Base-by-base conservation (phyloP, 2,888 invertebrate species). In the Urechis unicinctus region DNA sequence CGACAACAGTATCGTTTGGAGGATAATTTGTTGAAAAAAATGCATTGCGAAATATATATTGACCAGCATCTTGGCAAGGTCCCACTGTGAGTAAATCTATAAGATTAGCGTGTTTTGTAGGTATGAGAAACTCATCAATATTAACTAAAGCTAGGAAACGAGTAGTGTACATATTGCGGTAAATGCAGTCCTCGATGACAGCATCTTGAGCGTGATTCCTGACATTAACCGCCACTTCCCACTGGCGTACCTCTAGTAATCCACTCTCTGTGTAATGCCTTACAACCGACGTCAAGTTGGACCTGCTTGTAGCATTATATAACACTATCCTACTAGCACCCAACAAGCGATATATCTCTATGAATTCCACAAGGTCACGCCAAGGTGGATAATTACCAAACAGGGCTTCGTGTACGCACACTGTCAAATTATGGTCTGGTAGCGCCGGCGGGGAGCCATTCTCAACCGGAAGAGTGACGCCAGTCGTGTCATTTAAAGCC, bases 331-430 rank as follows among this genome's bases (percentile, higher is more conserved):
- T 25, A 25, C 53, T 48, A n/a, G 56, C 56, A 17, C 56, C 56
- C 45, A 56, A 56, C 42, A 56, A 53, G 24, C 48, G 25, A 49
- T 56, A 53, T 4, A 53, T 41, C 22, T 56, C 56, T 6, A 53
- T 29, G 30, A 22, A 54, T 28, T 53, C 46, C 3, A 53, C 48
- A 24, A 56, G 53, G 5, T 28, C 50, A 22, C 43, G 28, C 24
- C 21, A 21, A 36, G 48, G 45, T 4, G 36, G 17, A 46, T 45
- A 51, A 17, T 46, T 24, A 13, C 22, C 22, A 29, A 26, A 29
- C 22, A 55, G 28, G 21, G 51, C 51, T 21, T 24, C 36, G 41
- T 21, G 31, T 1, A 55, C 25, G 43, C 55, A 55, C 24, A 55
- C 51, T 24, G 21, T 51, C 36, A 55, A 55, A 36, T 36, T 36